phyloP scores from a whole-genome alignment of 2,888 invertebrate genomes.

The Scaptomyza reducta region DNA sequence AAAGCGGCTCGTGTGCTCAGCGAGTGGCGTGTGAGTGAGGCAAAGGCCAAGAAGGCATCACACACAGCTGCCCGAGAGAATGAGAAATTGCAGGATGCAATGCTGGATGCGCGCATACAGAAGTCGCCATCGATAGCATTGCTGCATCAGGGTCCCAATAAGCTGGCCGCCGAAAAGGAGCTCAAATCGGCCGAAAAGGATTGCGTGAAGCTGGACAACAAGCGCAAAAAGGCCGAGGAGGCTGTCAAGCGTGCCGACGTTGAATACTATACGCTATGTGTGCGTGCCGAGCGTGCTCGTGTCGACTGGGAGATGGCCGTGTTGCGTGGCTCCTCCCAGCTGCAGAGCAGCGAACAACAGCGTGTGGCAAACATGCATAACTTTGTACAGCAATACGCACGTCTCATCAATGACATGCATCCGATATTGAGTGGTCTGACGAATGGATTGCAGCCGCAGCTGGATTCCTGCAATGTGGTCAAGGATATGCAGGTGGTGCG shows the following conservation, averaged over 20 bases:
- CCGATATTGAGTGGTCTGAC: constrained; percentile 90
- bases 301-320: constrained; percentile 97
- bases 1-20: constrained; percentile 92
- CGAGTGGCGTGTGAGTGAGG: constrained; percentile 94
- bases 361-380: constrained; percentile 92
- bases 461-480: constrained; percentile 83
- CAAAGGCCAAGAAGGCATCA: constrained; percentile 95
- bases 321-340: constrained; percentile 92
- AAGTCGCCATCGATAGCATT: constrained; percentile 84
- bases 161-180: constrained; percentile 83
- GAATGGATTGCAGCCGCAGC: constrained; percentile 78
- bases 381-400: constrained; percentile 88
- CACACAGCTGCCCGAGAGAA: constrained; percentile 95
- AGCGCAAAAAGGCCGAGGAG: constrained; percentile 95
- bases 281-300: constrained; percentile 94
- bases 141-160: constrained; percentile 82
- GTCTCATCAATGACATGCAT: constrained; percentile 89
- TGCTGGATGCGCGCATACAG: constrained; percentile 86
- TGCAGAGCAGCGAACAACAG: constrained; percentile 96
- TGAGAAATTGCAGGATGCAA: constrained; percentile 94
- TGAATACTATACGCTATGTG: constrained; percentile 96
- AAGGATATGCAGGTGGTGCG: constrained; percentile 84
- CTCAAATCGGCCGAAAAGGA: constrained; percentile 87
- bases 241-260: constrained; percentile 95
- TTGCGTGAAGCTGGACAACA: constrained; percentile 92